Evolutionary conservation across 2,113 vertebrate species (phyloP).

Genomic region (Tursiops truncatus): DNA sequence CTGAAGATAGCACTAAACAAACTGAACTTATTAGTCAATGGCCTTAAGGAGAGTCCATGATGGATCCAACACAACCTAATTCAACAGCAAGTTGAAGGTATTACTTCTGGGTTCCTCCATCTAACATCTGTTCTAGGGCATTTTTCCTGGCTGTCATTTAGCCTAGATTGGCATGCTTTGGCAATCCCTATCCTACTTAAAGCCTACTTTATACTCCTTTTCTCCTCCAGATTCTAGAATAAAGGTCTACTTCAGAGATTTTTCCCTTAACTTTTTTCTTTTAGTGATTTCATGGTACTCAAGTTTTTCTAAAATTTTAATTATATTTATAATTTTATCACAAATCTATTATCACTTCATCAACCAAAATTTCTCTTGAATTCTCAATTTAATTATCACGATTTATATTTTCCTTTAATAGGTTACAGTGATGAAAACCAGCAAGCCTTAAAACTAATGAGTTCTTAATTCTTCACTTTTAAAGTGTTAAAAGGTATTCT

Average conservation of each 20-base stretch:
- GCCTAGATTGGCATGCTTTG: background rate
- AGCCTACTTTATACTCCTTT: background rate
- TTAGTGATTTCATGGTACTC: background rate
- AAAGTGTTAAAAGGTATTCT: conserved; percentile 9
- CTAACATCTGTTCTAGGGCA: background rate
- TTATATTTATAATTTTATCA: background rate
- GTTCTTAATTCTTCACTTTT: conserved; percentile 3
- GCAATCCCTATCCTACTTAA: background rate
- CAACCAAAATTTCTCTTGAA: conserved; percentile 17
- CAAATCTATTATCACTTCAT: background rate
- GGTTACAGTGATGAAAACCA: conserved; percentile 25
- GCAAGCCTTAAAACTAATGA: background rate
- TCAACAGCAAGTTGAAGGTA: background rate
- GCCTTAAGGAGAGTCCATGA: background rate
- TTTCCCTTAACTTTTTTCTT: background rate
- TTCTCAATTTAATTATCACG: background rate
- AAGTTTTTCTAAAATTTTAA: background rate
- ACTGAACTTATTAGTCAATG: background rate
- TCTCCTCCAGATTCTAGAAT: background rate
- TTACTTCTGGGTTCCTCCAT: background rate
- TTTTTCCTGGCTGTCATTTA: background rate
- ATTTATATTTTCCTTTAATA: conserved; percentile 39
- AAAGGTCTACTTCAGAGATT: background rate
- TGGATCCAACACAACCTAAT: background rate
- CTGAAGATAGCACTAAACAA: background rate